Percentiles rank a stretch among this genome's conserved stretches.
Conservation (phyloP, 1,140 invertebrate genomes). For the Stenopsyche tienmushanensis region DNA sequence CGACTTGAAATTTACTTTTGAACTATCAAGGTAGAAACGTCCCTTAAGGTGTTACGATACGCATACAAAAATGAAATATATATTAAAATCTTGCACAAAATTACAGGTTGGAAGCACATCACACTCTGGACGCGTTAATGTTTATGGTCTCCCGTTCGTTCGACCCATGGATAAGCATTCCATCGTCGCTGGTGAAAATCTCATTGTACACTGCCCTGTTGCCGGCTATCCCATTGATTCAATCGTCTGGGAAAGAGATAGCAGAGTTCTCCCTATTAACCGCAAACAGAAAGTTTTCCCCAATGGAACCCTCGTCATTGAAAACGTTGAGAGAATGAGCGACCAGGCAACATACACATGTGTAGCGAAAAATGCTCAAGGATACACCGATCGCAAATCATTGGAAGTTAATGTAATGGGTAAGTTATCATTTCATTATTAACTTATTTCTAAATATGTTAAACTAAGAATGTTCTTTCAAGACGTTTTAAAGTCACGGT, state of each 20-base stretch:
- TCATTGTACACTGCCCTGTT: constrained; percentile 88
- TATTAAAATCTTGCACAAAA: constrained; percentile 12
- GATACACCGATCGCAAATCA: constrained; percentile 80
- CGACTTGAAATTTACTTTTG: no score
- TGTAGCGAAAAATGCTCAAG: constrained; percentile 86
- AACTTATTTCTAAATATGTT: no score
- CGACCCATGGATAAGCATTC: constrained; percentile 91
- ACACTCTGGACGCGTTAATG: constrained; percentile 85
- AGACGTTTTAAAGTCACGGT: background rate
- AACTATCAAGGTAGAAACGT: no score
- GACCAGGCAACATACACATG: constrained; percentile 95
- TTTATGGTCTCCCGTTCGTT: constrained; percentile 88
- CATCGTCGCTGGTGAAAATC: constrained; percentile 87
- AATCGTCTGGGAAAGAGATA: constrained; percentile 89
- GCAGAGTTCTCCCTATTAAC: constrained; percentile 84
- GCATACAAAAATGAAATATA: no score
- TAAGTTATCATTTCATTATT: constrained; percentile 59
- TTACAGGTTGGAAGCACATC: constrained; percentile 76
- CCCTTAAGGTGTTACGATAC: no score
- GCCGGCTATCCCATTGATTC: constrained; percentile 92
- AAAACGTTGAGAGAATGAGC: constrained; percentile 86
- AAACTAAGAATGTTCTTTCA: no score
- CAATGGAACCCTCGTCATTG: constrained; percentile 91
- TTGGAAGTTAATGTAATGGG: constrained; percentile 95
- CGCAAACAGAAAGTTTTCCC: constrained; percentile 92